Evolutionary conservation across 1,140 invertebrate species (phyloP).

Genomic region (Aphis craccivora): DNA sequence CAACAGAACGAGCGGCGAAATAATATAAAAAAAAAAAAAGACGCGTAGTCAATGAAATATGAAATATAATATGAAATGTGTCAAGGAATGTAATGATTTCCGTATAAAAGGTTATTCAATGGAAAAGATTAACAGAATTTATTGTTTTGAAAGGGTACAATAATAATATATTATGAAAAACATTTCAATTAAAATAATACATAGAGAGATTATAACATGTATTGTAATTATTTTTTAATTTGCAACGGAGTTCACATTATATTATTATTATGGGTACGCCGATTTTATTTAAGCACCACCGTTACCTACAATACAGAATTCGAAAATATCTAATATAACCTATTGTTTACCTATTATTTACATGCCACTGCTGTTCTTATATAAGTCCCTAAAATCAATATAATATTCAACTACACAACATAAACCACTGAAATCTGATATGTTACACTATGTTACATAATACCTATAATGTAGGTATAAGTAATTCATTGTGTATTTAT

Average conservation of each 20-base stretch:
- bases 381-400: conserved; percentile 25
- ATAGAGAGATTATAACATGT: background rate
- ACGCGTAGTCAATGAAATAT: background rate
- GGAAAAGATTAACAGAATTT: background rate
- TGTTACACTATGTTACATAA: background rate
- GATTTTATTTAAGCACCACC: background rate
- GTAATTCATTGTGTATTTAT: background rate
- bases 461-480: background rate
- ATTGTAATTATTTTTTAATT: background rate
- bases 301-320: background rate
- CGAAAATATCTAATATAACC: background rate
- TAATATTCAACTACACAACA: background rate
- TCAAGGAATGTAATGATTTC: background rate
- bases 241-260: background rate
- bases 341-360: conserved; percentile 18
- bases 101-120: background rate
- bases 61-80: background rate
- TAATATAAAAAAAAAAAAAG: background rate
- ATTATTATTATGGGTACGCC: background rate
- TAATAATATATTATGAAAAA: background rate
- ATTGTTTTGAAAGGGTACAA: background rate
- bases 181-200: background rate
- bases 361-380: background rate
- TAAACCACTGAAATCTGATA: conserved; percentile 24
- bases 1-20: background rate